Percentiles rank a stretch among this genome's conserved stretches.
Evolutionary conservation across 53 echinoderm and acorn worm species (phyloP).

Genomic region (Echinarachnius parma): DNA sequence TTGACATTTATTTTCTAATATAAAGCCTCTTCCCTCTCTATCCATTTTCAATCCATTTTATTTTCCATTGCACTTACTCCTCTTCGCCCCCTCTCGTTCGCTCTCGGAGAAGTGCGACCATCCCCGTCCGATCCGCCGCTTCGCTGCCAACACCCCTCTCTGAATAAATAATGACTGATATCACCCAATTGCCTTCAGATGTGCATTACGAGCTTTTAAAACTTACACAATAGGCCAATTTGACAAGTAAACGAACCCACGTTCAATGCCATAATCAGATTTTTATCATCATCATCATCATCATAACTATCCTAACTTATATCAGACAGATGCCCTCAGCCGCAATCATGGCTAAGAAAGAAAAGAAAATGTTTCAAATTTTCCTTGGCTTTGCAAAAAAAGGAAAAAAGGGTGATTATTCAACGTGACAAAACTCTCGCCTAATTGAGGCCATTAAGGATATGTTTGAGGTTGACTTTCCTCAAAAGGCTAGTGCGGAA

Average conservation of each 20-base stretch:
- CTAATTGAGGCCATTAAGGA: slow-evolving; percentile 45
- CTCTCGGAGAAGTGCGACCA: not conserved
- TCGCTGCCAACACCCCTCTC: slow-evolving; percentile 54
- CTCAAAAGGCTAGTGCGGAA: not conserved
- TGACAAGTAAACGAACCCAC: slow-evolving; percentile 43
- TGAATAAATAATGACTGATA: slow-evolving; percentile 90
- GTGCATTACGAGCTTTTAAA: slow-evolving; percentile 76
- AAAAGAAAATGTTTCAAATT: slow-evolving; percentile 51
- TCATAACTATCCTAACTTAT: no score
- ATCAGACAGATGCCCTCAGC: slow-evolving; percentile 41
- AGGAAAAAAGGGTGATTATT: slow-evolving; percentile 30
- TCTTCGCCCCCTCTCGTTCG: slow-evolving; percentile 4
- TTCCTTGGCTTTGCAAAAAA: slow-evolving; percentile 25
- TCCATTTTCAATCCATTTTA: not conserved
- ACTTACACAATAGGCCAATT: slow-evolving; percentile 45
- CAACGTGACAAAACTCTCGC: slow-evolving; percentile 46
- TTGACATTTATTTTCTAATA: slow-evolving; percentile 63
- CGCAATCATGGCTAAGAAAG: no score
- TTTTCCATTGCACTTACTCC: not conserved
- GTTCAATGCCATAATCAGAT: slow-evolving; percentile 19
- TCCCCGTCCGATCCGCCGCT: slow-evolving; percentile 17
- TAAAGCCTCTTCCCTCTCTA: slow-evolving; percentile 7
- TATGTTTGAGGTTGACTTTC: slow-evolving; percentile 31
- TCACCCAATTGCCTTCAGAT: slow-evolving; percentile 65
- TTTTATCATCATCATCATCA: slow-evolving; percentile 48